Conservation (phyloP, 2,113 vertebrate genomes). For the Pyxicephalus adspersus region DNA sequence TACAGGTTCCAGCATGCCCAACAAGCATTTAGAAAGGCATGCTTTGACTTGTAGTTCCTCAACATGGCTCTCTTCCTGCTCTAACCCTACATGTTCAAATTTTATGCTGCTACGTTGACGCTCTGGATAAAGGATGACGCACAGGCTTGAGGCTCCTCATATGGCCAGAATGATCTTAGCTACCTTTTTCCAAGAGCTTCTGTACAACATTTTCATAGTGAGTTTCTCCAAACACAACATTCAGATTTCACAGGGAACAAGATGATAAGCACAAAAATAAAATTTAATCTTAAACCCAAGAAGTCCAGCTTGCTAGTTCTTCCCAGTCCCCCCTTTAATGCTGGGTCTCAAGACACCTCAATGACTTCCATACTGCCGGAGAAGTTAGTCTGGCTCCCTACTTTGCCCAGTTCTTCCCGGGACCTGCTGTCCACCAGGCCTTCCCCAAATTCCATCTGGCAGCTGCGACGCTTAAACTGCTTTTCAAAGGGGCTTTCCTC, state of each 20-base stretch:
- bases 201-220: no score
- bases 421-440: slow-evolving; percentile 78
- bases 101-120: no score
- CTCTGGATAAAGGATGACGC: no score
- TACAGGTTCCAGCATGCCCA: no score
- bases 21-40: no score
- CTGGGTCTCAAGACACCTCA: slow-evolving; percentile 85
- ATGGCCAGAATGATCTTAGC: no score
- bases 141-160: no score
- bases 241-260: slow-evolving; percentile 74
- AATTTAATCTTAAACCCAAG: background rate
- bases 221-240: background rate
- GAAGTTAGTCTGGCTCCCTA: slow-evolving; percentile 87
- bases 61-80: no score
- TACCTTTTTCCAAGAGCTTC: no score
- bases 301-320: slow-evolving; percentile 29
- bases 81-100: no score
- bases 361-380: slow-evolving; percentile 97
- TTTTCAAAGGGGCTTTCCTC: slow-evolving; percentile 97
- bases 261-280: slow-evolving; percentile 3
- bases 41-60: no score
- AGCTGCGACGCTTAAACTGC: slow-evolving; percentile 92
- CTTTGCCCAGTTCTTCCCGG: slow-evolving; percentile 83
- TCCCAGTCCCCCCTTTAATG: background rate
- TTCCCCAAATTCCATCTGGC: slow-evolving; percentile 95